A percentile compares a stretch with the other conserved stretches of the same genome.
phyloP scores from a whole-genome alignment of 1,140 invertebrate species.

The Onthophagus taurus region DNA sequence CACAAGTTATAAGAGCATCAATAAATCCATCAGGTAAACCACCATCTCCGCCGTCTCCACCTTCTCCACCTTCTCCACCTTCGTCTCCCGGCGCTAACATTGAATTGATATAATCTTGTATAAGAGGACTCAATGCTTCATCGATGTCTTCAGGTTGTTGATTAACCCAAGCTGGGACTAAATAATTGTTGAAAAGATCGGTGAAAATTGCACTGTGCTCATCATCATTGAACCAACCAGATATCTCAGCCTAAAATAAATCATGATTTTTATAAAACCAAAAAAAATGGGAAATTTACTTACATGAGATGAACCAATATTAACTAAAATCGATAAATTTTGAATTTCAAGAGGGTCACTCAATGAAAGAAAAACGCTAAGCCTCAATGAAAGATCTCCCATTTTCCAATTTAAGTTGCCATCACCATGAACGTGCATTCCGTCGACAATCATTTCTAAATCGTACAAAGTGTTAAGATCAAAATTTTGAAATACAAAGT shows the following conservation, averaged over 20 bases:
- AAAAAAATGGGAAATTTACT: not conserved
- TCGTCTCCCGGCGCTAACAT: not conserved
- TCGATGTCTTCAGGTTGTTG: constrained; percentile 1
- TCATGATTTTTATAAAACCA: not conserved
- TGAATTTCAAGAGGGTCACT: not conserved
- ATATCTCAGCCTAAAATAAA: not conserved
- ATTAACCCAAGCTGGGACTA: constrained; percentile 6
- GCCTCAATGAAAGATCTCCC: not conserved
- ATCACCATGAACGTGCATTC: not conserved
- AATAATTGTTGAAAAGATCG: constrained; percentile 4
- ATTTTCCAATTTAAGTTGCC: not conserved
- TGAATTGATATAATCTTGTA: not conserved
- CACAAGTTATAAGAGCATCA: too few species aligned
- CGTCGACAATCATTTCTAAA: not conserved
- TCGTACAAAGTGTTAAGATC: not conserved
- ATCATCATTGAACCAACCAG: constrained; percentile 8
- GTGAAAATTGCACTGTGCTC: constrained; percentile 6
- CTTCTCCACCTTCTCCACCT: not conserved
- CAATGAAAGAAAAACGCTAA: not conserved
- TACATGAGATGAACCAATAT: not conserved
- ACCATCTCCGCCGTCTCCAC: not conserved
- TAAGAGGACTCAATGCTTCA: not conserved
- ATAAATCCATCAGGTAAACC: too few species aligned
- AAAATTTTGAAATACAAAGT: not conserved
- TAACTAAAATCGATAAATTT: not conserved